Conservation (phyloP, 2,113 vertebrate species). For the Aphelocoma coerulescens region DNA sequence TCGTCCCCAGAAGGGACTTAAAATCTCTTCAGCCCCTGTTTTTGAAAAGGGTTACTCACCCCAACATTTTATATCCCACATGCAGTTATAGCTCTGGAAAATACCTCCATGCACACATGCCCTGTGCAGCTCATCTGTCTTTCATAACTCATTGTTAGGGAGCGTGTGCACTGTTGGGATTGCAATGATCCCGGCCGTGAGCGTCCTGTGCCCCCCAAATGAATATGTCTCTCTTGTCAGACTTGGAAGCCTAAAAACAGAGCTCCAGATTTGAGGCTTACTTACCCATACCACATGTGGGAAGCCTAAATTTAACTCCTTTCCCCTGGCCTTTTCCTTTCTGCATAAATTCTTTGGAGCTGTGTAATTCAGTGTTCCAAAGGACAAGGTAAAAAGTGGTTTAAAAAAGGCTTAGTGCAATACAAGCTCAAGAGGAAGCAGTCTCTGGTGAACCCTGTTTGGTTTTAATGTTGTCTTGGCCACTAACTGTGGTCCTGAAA, state of each 20-base stretch:
- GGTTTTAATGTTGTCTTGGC: conserved; percentile 5
- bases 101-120: neutral
- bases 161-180: neutral
- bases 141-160: neutral
- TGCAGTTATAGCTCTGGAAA: neutral
- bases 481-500: neutral
- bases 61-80: neutral
- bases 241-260: neutral
- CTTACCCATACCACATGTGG: neutral
- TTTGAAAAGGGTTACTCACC: neutral
- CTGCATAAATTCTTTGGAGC: neutral
- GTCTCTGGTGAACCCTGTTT: neutral
- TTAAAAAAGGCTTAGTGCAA: neutral
- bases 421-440: neutral
- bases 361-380: neutral
- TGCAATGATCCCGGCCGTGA: fast-evolving
- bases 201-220: neutral
- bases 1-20: neutral
- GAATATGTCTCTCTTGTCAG: neutral
- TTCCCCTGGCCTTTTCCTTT: neutral
- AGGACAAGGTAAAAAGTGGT: conserved; percentile 5
- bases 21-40: neutral
- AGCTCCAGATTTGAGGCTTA: neutral
- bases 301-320: conserved; percentile 37
- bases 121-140: neutral